phyloP scores from a whole-genome alignment of 2,113 vertebrate species.

The Antigone vipio region DNA sequence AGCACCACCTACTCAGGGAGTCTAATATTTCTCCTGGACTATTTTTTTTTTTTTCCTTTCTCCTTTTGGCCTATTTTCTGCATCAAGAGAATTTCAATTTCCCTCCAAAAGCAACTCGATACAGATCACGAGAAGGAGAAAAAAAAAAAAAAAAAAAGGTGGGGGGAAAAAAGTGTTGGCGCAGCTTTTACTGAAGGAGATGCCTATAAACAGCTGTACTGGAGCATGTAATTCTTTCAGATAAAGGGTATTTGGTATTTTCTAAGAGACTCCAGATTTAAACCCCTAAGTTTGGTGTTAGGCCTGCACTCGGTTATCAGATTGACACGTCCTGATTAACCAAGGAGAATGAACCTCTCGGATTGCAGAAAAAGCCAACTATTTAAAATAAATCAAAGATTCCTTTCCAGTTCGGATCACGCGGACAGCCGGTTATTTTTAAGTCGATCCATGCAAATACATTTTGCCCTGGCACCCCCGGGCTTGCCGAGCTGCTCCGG shows the following conservation, averaged over 20 bases:
- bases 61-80: background rate
- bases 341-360: background rate
- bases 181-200: background rate
- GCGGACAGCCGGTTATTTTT: fast-evolving
- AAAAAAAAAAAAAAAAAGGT: background rate
- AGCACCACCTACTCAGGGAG: background rate
- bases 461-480: background rate
- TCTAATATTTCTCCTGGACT: background rate
- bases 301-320: background rate
- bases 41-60: no score
- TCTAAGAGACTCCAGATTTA: background rate
- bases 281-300: background rate
- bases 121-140: background rate
- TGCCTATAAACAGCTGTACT: background rate
- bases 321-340: background rate
- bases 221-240: slow-evolving; percentile 1
- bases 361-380: background rate
- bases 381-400: background rate
- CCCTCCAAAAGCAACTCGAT: slow-evolving; percentile 21
- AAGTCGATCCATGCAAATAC: background rate
- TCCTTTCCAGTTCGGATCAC: background rate
- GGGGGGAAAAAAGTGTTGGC: background rate
- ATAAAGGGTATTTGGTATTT: background rate
- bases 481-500: background rate
- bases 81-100: slow-evolving; percentile 15